Conservation (phyloP, 1,140 invertebrate species). For the Plodia interpunctella region DNA sequence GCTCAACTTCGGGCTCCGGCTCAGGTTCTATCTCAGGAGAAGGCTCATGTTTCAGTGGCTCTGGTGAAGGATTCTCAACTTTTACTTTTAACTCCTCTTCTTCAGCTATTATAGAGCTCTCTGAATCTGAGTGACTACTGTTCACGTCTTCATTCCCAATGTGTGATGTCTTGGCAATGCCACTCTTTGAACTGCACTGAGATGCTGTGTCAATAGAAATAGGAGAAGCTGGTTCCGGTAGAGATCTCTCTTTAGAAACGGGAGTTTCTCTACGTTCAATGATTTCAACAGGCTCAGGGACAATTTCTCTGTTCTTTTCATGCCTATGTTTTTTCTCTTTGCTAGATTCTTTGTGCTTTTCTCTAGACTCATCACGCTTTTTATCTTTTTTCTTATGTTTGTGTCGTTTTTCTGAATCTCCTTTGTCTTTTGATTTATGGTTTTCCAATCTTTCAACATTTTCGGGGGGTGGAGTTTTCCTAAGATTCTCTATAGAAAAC, state of each 20-base stretch:
- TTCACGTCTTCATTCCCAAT: slow-evolving; percentile 51
- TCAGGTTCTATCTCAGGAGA: slow-evolving; percentile 56
- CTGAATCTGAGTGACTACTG: slow-evolving; percentile 69
- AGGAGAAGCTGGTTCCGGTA: slow-evolving; percentile 63
- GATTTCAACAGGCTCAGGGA: slow-evolving; percentile 61
- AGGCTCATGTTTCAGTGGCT: slow-evolving; percentile 53
- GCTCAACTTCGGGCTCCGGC: slow-evolving; percentile 54
- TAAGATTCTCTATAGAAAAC: slow-evolving; percentile 71
- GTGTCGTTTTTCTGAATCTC: slow-evolving; percentile 70
- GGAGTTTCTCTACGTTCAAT: slow-evolving; percentile 59
- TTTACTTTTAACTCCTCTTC: slow-evolving; percentile 63
- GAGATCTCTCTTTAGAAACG: slow-evolving; percentile 56
- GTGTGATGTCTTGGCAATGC: slow-evolving; percentile 48
- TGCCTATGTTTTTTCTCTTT: slow-evolving; percentile 80
- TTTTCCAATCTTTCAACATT: slow-evolving; percentile 54
- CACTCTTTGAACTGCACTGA: slow-evolving; percentile 74
- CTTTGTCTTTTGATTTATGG: slow-evolving; percentile 70
- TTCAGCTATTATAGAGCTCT: slow-evolving; percentile 58
- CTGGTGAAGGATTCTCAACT: slow-evolving; percentile 57
- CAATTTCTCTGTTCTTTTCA: slow-evolving; percentile 75
- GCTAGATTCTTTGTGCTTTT: slow-evolving; percentile 76
- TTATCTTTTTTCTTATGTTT: slow-evolving; percentile 77
- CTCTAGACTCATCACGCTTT: slow-evolving; percentile 73
- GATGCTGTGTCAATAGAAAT: slow-evolving; percentile 74
- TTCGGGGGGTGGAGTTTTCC: slow-evolving; percentile 61